Percentiles rank a stretch among this genome's conserved stretches.
Evolutionary conservation across 2,797 vertebrate species (phyloP).

Genomic region (Chaetodon trifasciatus): DNA sequence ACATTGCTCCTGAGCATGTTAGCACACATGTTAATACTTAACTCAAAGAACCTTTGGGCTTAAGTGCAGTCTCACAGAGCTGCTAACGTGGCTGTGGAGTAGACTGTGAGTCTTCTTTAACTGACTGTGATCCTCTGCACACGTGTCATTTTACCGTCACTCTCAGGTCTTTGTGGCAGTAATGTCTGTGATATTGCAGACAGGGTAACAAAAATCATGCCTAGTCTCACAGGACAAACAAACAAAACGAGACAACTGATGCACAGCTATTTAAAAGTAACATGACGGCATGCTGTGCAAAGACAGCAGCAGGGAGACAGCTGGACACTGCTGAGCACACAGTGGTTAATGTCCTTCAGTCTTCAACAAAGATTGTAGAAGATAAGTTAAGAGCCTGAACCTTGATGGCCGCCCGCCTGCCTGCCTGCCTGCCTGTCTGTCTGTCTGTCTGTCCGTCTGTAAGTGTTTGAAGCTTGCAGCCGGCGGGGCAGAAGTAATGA

Average conservation of each 20-base stretch:
- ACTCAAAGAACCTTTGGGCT: background rate
- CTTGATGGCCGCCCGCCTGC: background rate
- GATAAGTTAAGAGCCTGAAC: slow-evolving; percentile 28
- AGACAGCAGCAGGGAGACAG: background rate
- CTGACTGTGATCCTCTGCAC: background rate
- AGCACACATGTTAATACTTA: background rate
- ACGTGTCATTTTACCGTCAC: background rate
- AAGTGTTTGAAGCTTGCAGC: slow-evolving; percentile 40
- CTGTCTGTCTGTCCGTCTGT: background rate
- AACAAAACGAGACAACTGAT: background rate
- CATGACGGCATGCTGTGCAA: background rate
- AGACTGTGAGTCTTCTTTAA: background rate
- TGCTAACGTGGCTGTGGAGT: background rate
- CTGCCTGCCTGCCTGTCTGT: background rate
- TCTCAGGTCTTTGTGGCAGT: background rate
- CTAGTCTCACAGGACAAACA: background rate
- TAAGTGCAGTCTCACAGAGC: background rate
- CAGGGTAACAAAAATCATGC: background rate
- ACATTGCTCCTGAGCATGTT: background rate
- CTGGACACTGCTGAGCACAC: background rate
- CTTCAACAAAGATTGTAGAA: slow-evolving; percentile 16
- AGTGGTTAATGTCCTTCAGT: slow-evolving; percentile 17
- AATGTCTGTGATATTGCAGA: background rate
- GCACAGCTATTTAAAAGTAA: background rate
- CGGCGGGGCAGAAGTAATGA: slow-evolving; percentile 46